These are phyloP conservation scores for Drosophila virilis DNA, from an alignment of 1,140 invertebrate species.

Conservation along the genomic window DNA sequence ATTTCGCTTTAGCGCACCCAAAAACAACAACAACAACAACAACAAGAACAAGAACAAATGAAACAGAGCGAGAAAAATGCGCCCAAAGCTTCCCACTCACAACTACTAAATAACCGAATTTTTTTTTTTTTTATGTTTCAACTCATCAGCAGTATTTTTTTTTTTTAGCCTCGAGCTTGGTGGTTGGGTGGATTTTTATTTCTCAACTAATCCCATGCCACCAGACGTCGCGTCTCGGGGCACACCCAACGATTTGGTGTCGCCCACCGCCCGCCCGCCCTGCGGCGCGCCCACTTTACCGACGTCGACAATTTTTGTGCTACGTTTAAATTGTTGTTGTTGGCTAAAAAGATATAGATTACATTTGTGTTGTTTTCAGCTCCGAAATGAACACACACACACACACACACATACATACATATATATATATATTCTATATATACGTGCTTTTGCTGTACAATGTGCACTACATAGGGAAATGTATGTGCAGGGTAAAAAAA, in stretches of 20 bases:
- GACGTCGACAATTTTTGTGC: slow-evolving; percentile 12
- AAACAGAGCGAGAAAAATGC: slow-evolving; percentile 36
- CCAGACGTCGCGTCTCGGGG: slow-evolving; percentile 23
- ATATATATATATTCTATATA: background rate
- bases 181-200: slow-evolving; percentile 50
- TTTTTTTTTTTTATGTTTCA: slow-evolving; percentile 40
- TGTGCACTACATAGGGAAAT: background rate
- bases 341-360: slow-evolving; percentile 50
- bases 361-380: slow-evolving; percentile 52
- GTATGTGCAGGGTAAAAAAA: slow-evolving; percentile 14
- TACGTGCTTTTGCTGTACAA: slow-evolving; percentile 17
- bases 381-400: slow-evolving; percentile 34
- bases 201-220: slow-evolving; percentile 51
- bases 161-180: slow-evolving; percentile 5
- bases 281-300: slow-evolving; percentile 7
- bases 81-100: slow-evolving; percentile 31
- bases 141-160: slow-evolving; percentile 47
- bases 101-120: slow-evolving; percentile 53
- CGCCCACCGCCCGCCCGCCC: slow-evolving; percentile 14
- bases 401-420: too few species aligned
- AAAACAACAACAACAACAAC: slow-evolving; percentile 2
- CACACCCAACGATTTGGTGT: slow-evolving; percentile 48
- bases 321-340: slow-evolving; percentile 36
- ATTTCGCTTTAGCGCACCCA: slow-evolving; percentile 39
- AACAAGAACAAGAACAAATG: background rate